A percentile compares a stretch with the other conserved stretches of the same genome.
Evolutionary conservation across 2,888 invertebrate species (phyloP).

Genomic region (Holacanthella duospinosa): DNA sequence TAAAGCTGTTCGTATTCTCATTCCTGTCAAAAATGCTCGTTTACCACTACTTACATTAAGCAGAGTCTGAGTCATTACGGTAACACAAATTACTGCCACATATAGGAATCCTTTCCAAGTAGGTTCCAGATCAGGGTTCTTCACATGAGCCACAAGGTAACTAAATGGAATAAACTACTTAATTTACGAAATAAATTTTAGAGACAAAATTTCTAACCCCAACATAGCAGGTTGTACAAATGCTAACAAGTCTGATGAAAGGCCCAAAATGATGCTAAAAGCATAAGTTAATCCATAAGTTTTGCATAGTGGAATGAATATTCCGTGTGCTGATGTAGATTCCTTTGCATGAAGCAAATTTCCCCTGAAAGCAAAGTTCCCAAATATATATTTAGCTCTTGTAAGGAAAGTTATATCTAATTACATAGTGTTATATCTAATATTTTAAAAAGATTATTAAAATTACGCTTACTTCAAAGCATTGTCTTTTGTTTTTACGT

Average conservation of each 20-base stretch:
- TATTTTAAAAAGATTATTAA: background rate
- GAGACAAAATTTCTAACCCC: conserved; percentile 19
- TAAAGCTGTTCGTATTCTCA: conserved; percentile 45
- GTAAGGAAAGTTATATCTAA: too few relatives aligned
- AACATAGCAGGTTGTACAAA: conserved; percentile 48
- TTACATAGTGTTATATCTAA: too few relatives aligned
- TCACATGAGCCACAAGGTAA: conserved; percentile 33
- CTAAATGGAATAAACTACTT: too few relatives aligned
- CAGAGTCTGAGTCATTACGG: conserved; percentile 44
- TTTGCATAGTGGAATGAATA: conserved; percentile 43
- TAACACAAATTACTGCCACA: conserved; percentile 43
- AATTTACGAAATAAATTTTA: too few relatives aligned
- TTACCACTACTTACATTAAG: conserved; percentile 47
- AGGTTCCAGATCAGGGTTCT: conserved; percentile 27
- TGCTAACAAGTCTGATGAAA: conserved; percentile 43
- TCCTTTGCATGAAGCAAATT: conserved; percentile 5
- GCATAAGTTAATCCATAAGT: conserved; percentile 45
- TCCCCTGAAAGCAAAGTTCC: too few relatives aligned
- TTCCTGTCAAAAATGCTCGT: conserved; percentile 44
- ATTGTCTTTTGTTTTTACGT: background rate
- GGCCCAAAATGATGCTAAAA: conserved; percentile 43
- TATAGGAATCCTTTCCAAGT: conserved; percentile 47
- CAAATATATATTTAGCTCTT: too few relatives aligned
- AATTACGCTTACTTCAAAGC: conserved; percentile 40
- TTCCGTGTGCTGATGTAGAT: conserved; percentile 22